phyloP scores from a whole-genome alignment of 30 jellyfish, hydroid and myxozoan genomes.

The Phacellophora camtschatica region DNA sequence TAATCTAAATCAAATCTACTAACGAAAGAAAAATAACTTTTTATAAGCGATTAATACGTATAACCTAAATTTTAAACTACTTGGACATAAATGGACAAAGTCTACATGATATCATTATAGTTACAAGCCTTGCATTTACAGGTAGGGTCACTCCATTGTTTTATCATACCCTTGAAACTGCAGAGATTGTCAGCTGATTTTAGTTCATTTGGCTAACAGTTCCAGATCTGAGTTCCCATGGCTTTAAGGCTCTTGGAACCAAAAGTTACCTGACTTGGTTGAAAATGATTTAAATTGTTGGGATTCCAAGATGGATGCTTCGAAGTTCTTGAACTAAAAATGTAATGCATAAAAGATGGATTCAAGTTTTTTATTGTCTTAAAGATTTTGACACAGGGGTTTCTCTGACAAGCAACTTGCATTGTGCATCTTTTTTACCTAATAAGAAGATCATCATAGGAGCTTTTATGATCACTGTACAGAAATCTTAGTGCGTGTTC shows the following conservation, averaged over 20 bases:
- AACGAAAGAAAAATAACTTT: too few relatives aligned
- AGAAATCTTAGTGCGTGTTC: background rate
- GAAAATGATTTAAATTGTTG: background rate
- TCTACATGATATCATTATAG: background rate
- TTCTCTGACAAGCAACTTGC: slow-evolving; percentile 4
- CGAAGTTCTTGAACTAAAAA: background rate
- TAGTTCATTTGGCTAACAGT: slow-evolving; percentile 13
- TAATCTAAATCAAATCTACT: background rate
- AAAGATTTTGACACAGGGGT: background rate
- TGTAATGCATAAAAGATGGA: background rate
- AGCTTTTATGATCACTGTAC: slow-evolving; percentile 2
- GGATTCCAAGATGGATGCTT: too few relatives aligned
- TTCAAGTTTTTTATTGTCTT: background rate
- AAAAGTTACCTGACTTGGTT: background rate
- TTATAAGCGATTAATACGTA: background rate
- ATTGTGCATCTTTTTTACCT: too few relatives aligned
- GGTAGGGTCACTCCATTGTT: background rate
- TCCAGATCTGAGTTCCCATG: background rate
- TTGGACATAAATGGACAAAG: background rate
- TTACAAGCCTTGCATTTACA: background rate
- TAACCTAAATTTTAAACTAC: background rate
- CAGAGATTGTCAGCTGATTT: slow-evolving; percentile 2
- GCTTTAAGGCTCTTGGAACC: slow-evolving; percentile 17
- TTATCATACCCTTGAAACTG: too few relatives aligned
- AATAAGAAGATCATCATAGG: slow-evolving; percentile 3